Base-by-base conservation (phyloP, 2,888 invertebrate genomes). In the Hirtodrosophila cameraria region DNA sequence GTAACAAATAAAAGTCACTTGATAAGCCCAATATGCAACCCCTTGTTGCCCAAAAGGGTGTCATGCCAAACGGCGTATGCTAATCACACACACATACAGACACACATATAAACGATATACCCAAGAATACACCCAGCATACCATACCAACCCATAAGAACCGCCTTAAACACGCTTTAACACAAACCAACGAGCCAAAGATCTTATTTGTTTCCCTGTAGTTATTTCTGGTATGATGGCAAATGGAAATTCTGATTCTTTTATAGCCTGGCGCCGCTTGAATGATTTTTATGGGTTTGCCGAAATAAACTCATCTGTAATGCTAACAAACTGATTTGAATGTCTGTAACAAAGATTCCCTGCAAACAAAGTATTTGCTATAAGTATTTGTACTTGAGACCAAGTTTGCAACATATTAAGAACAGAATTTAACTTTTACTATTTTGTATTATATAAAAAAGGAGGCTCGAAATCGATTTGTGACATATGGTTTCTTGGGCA, bases 261-360 rank as follows among this genome's bases (percentile, higher is more conserved):
- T 84, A 80, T 81, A 57, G 75, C 71, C 71, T 70, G 76, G 78
- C 73, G 75, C 75, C 82, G 86, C 76, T 84, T 79, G 72, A 88
- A 86, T 87, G 88, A 88, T 86, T 88, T 88, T 87, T 86, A 88
- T 88, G 84, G 69, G 53, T 63, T 63, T 57, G 57, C 62, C 46
- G 45, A 59, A 59, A 53, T 30, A 62, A 67, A 70, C 23, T 41
- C 33, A 67, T 49, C 46, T 39, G 9, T 54, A 66, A 53, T 46
- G 43, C 60, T 36, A 33, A 28, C 52, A 67, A 69, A 59, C 77
- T 83, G 81, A 81, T 81, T 81, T 81, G 84, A 84, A 84, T 84
- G 65, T 61, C 57, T 70, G 60, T 25, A 36, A 15, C 41, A 36
- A 36, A 15, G 23, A 38, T 42, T 57, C 8, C 23, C 33, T 8